These are phyloP conservation scores for Gallinago undulata DNA, from an alignment of 2,113 vertebrate genomes.

Conservation along the genomic window DNA sequence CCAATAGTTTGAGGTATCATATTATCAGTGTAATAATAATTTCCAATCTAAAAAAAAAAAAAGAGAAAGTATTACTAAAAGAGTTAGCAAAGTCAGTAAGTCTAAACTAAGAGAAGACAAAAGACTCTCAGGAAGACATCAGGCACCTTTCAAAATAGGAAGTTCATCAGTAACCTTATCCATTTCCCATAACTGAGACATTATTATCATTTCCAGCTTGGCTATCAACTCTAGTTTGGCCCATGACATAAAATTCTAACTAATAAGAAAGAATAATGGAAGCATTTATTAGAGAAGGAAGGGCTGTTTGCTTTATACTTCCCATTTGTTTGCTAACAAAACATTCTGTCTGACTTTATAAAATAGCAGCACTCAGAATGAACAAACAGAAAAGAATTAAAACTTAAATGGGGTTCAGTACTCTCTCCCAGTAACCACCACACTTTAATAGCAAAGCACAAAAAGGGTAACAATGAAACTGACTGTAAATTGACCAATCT, in stretches of 20 bases:
- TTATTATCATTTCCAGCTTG: not conserved
- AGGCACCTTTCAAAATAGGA: conserved; percentile 5
- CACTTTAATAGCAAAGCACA: not conserved
- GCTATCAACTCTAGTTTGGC: not conserved
- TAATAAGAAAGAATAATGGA: conserved; percentile 31
- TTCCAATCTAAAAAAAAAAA: not conserved
- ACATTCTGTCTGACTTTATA: conserved; percentile 29
- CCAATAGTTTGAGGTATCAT: not conserved
- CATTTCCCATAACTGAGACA: not conserved
- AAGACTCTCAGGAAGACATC: not conserved
- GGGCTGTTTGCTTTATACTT: conserved; percentile 37
- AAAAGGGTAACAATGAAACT: not conserved
- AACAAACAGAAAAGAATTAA: conserved; percentile 25
- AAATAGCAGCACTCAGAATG: not conserved
- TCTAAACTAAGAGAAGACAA: not conserved
- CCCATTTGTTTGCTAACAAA: conserved; percentile 50
- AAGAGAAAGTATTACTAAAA: not conserved
- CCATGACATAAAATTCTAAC: conserved; percentile 9
- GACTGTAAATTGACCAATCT: not conserved
- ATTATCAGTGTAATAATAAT: not conserved
- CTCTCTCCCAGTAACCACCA: not conserved
- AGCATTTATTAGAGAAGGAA: conserved; percentile 32
- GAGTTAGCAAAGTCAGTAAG: not conserved
- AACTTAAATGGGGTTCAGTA: not conserved
- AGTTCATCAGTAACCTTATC: conserved; percentile 20